Percentiles rank a stretch among this genome's conserved stretches.
phyloP scores from a whole-genome alignment of 2,113 vertebrate genomes.

The Neolamprologus sp. region DNA sequence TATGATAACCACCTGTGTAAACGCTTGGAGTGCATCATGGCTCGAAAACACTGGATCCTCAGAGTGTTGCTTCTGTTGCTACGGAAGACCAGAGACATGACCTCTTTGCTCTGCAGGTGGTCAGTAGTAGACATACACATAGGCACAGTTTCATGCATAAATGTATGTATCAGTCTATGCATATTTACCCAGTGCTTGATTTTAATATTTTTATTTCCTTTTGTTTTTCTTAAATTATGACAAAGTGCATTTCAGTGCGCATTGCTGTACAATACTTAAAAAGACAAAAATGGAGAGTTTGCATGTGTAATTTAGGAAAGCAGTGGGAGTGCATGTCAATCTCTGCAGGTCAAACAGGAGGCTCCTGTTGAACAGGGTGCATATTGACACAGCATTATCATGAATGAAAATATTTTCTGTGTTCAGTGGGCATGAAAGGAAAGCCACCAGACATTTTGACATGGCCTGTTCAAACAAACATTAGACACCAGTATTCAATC shows the following conservation, averaged over 20 bases:
- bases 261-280: not conserved
- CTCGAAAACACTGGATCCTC: constrained; percentile 42
- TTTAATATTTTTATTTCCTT: not conserved
- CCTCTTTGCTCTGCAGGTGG: constrained; percentile 25
- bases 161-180: not conserved
- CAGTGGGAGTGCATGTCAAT: not conserved
- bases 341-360: constrained; percentile 14
- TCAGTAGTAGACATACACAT: not conserved
- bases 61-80: constrained; percentile 30
- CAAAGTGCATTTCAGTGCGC: not conserved
- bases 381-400: constrained; percentile 59
- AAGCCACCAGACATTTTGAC: constrained; percentile 36
- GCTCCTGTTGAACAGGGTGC: constrained; percentile 13
- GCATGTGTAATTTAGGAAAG: not conserved
- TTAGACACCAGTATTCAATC: constrained; percentile 54
- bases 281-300: not conserved
- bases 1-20: constrained; percentile 68
- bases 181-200: not conserved
- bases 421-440: constrained; percentile 41
- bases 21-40: constrained; percentile 9
- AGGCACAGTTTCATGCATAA: not conserved
- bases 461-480: constrained; percentile 58
- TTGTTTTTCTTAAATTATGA: not conserved
- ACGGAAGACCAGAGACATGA: constrained; percentile 27
- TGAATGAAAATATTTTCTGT: constrained; percentile 65